Evolutionary conservation across 37 sponge, comb jelly and placozoan genomes (phyloP).

Genomic region (Oopsacas minuta): DNA sequence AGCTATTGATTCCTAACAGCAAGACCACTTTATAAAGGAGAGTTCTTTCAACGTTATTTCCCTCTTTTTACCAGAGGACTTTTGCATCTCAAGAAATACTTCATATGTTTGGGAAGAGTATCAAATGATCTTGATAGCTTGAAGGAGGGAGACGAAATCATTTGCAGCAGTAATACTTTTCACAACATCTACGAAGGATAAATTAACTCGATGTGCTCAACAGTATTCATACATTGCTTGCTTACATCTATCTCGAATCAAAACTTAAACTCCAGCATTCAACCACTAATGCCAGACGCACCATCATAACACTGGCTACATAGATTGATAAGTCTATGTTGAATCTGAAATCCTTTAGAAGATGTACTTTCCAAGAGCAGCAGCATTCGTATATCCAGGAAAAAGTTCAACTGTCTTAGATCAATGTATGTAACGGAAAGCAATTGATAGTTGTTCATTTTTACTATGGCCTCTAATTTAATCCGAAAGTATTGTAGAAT

Average conservation of each 20-base stretch:
- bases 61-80: not conserved
- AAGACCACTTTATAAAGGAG: not conserved
- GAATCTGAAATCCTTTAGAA: not conserved
- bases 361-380: not conserved
- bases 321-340: not conserved
- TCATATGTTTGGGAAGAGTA: not conserved
- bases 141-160: not conserved
- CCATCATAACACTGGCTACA: not conserved
- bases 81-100: not conserved
- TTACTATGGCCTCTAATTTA: not conserved
- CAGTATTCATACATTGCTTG: not conserved
- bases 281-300: not conserved
- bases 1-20: not conserved
- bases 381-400: not conserved
- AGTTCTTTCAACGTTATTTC: not conserved
- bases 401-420: not conserved
- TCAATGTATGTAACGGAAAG: not conserved
- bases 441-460: not conserved
- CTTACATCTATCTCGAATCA: not conserved
- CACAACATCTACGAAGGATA: not conserved
- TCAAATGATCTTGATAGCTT: not conserved
- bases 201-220: not conserved
- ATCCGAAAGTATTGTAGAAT: not conserved
- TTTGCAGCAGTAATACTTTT: not conserved
- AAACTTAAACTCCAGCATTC: not conserved